Base-by-base conservation (phyloP, 53 echinoderm and acorn worm species). In the Hippasteria phrygiana region DNA sequence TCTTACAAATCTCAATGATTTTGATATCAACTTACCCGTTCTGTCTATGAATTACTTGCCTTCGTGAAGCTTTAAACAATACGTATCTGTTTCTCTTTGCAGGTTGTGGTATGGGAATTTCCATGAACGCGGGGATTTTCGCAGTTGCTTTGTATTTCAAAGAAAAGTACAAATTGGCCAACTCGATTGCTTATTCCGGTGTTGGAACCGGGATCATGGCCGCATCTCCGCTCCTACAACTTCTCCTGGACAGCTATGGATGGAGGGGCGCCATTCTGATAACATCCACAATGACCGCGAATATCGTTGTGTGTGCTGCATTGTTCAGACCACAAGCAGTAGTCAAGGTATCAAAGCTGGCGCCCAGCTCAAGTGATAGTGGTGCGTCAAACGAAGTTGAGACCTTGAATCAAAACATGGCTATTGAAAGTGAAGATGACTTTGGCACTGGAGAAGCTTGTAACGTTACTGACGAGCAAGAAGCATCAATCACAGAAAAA, bases 101-200 rank as follows among this genome's bases (percentile, higher is more conserved):
- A 85, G 85, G 85, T 6, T 46, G 37, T 31, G 85, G 85, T 32
- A 1, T 85, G 11, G 85, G 85, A 13, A 9, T 85, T 18, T 17
- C 85, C 3, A 28, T 31, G 12, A 67, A 17, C 27, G 45, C 69
- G 2, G n/a, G 50, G 7, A 5, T 54, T 16, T n/a, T 28, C 26
- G 73, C 69, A 24, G 51, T 87, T 20, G 73, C 73, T n/a, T n/a
- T 34, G 22, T 53, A 87, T 40, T 87, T 87, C 55, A 55, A 54
- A 1, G 73, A 87, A 28, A 33, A 31, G 11, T 39, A 47, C 36
- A 73, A 73, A 6, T 1, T 73, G 1, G 87, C 87, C 6, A 35
- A 47, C 22, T 29, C 72, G 20, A 2, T 87, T 2, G 14, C 54
- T 7, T 37, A 13, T 22, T 11, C 73, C 26, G 87, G 87, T 1